Conservation (phyloP, 1,140 invertebrate genomes). For the Vanessa atalanta region DNA sequence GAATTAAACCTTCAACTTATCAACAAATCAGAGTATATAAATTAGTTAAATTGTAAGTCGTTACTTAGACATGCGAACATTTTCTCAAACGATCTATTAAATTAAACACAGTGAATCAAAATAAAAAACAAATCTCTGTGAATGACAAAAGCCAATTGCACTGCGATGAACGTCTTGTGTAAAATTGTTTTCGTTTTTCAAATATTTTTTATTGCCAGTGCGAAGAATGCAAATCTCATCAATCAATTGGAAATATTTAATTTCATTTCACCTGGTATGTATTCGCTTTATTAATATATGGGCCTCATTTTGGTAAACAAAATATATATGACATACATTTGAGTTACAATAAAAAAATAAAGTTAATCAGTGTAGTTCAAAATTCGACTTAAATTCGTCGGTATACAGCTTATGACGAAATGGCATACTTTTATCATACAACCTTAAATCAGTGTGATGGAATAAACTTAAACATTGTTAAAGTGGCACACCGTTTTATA, state of each 20-base stretch:
- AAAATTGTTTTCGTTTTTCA: constrained; percentile 6
- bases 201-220: not conserved
- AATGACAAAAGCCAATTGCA: not conserved
- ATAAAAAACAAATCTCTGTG: not conserved
- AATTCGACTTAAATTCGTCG: no score
- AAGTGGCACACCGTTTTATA: no score
- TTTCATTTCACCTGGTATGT: constrained; percentile 16
- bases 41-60: not conserved
- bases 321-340: not conserved
- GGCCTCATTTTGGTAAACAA: not conserved
- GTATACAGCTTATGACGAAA: no score
- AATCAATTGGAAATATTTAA: not conserved
- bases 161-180: constrained; percentile 15
- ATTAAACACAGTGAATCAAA: constrained; percentile 2
- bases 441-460: no score
- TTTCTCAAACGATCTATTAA: constrained; percentile 18
- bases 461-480: no score
- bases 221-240: not conserved
- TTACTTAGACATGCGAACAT: not conserved
- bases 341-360: not conserved
- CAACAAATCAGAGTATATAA: not conserved
- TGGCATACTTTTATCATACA: no score
- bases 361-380: no score
- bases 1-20: not conserved
- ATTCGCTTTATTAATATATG: not conserved